Evolutionary conservation across 2,797 vertebrate species (phyloP).

Genomic region (Galago senegalensis): DNA sequence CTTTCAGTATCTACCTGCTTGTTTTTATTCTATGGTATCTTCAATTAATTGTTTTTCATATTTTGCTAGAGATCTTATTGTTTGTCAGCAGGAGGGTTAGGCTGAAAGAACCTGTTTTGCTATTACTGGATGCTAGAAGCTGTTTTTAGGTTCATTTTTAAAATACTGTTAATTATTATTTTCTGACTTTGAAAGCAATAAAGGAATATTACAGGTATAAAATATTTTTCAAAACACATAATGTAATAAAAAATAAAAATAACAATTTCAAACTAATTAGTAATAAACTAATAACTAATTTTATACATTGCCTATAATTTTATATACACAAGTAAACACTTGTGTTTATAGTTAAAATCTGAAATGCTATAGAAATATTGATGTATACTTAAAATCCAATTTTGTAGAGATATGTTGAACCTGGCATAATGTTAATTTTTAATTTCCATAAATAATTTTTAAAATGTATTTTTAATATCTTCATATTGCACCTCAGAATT

Average conservation of each 20-base stretch:
- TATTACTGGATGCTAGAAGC: background rate
- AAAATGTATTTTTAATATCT: background rate
- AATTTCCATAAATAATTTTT: conserved; percentile 6
- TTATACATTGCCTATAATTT: background rate
- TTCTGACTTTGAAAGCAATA: conserved; percentile 22
- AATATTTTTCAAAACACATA: conserved; percentile 50
- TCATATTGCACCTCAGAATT: background rate
- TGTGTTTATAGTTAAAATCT: conserved; percentile 10
- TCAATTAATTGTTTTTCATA: conserved; percentile 3
- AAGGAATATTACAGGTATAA: background rate
- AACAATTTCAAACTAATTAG: conserved; percentile 9
- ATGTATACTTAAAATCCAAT: background rate
- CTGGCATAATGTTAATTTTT: background rate
- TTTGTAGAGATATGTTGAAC: background rate
- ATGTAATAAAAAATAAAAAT: background rate
- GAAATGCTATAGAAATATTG: background rate
- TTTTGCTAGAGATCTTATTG: conserved; percentile 22
- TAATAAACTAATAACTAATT: background rate
- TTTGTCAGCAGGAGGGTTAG: background rate
- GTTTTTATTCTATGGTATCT: background rate
- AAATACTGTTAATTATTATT: conserved; percentile 20
- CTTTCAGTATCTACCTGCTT: background rate
- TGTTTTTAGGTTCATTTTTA: conserved; percentile 25
- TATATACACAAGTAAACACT: background rate
- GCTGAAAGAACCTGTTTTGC: background rate